phyloP scores from a whole-genome alignment of 1,140 invertebrate genomes.

The Spodoptera litura region DNA sequence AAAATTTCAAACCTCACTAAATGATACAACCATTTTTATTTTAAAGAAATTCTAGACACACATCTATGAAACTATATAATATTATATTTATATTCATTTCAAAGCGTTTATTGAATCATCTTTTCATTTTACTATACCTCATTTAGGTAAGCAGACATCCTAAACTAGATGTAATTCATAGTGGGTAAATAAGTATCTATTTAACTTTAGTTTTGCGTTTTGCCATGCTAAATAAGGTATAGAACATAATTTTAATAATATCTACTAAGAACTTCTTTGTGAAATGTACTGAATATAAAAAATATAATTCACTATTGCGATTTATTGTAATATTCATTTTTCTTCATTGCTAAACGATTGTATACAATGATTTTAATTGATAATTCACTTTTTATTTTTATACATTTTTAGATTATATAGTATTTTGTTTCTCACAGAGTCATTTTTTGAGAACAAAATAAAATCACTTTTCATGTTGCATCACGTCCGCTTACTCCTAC shows the following conservation, averaged over 20 bases:
- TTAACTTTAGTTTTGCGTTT: background rate
- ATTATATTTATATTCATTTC: slow-evolving; percentile 59
- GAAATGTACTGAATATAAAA: slow-evolving; percentile 77
- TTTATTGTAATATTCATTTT: slow-evolving; percentile 75
- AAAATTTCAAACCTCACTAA: slow-evolving; percentile 61
- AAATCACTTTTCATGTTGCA: slow-evolving; percentile 83
- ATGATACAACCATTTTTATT: slow-evolving; percentile 65
- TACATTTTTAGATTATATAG: slow-evolving; percentile 69
- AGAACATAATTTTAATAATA: slow-evolving; percentile 58
- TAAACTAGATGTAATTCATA: background rate
- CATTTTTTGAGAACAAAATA: slow-evolving; percentile 81
- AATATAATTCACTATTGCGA: slow-evolving; percentile 85
- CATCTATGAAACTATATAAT: slow-evolving; percentile 62
- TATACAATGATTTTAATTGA: slow-evolving; percentile 70
- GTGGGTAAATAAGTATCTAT: background rate
- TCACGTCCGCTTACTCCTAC: slow-evolving; percentile 73
- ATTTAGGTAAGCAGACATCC: background rate
- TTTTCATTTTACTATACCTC: slow-evolving; percentile 64
- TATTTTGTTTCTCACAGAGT: slow-evolving; percentile 75
- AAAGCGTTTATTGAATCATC: slow-evolving; percentile 70
- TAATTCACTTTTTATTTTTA: slow-evolving; percentile 80
- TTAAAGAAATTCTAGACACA: slow-evolving; percentile 59
- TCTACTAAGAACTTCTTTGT: slow-evolving; percentile 57
- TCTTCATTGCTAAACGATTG: slow-evolving; percentile 68
- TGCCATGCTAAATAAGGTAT: slow-evolving; percentile 21